phyloP scores from a whole-genome alignment of 2,888 invertebrate genomes.

The Cryptocheilus praepositus region DNA sequence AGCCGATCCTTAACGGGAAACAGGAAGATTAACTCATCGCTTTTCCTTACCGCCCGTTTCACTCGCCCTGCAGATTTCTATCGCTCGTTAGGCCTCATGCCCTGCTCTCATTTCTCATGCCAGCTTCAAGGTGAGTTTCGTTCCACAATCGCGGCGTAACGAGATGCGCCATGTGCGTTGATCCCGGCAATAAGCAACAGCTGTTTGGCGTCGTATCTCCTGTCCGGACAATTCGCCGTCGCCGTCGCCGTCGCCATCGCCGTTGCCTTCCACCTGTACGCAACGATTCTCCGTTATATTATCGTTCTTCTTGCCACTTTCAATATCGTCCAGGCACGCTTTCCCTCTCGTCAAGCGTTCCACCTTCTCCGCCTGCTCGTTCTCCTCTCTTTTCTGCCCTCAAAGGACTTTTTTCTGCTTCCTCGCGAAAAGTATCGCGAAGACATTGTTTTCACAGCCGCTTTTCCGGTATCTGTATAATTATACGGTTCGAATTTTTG shows the following conservation, averaged over 20 bases:
- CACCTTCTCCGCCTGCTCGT: too few relatives aligned
- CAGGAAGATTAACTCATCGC: not conserved
- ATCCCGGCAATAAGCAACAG: constrained; percentile 46
- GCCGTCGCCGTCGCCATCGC: too few relatives aligned
- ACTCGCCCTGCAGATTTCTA: constrained; percentile 5
- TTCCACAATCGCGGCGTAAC: constrained; percentile 43
- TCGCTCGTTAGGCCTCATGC: constrained; percentile 44
- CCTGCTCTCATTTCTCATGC: constrained; percentile 37
- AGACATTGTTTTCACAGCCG: too few relatives aligned
- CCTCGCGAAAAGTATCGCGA: too few relatives aligned
- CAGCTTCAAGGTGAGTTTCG: constrained; percentile 38
- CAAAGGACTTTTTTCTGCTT: too few relatives aligned
- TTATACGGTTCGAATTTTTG: too few relatives aligned
- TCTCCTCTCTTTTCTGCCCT: too few relatives aligned
- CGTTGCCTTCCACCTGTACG: too few relatives aligned
- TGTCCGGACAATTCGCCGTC: constrained; percentile 42
- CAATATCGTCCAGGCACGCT: too few relatives aligned
- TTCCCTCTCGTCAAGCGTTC: too few relatives aligned
- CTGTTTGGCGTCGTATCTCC: constrained; percentile 30
- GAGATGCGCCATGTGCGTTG: constrained; percentile 41
- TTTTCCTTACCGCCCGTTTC: not conserved
- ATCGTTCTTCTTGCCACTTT: not conserved
- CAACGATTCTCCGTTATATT: not conserved
- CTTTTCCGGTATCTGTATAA: too few relatives aligned
- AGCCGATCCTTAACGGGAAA: not conserved